Evolutionary conservation across 1,140 invertebrate species (phyloP).

Genomic region (Bombus sibiricus): DNA sequence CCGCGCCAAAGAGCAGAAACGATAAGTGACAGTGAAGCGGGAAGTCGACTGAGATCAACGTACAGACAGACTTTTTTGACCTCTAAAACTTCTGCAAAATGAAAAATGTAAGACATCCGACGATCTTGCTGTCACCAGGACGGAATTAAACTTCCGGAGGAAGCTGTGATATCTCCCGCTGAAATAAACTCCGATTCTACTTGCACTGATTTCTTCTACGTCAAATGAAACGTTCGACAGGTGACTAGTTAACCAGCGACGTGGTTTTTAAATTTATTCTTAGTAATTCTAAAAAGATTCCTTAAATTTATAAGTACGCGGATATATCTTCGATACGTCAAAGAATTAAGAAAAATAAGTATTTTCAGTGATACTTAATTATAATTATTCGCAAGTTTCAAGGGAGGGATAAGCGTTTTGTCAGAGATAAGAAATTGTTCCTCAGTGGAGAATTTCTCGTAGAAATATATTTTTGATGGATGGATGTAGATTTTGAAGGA

Average conservation of each 20-base stretch:
- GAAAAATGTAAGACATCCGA: constrained; percentile 16
- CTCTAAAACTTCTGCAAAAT: background rate
- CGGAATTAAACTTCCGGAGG: background rate
- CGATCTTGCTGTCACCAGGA: background rate
- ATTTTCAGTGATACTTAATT: no score
- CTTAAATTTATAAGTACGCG: no score
- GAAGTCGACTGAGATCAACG: constrained; percentile 24
- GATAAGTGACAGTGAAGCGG: constrained; percentile 28
- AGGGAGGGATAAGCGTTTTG: no score
- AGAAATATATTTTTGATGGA: no score
- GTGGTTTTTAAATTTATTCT: background rate
- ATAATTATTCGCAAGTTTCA: no score
- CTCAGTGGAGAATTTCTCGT: no score
- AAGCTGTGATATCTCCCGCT: background rate
- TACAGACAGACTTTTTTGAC: background rate
- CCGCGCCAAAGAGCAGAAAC: constrained; percentile 21
- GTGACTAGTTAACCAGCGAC: background rate
- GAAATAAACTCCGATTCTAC: background rate
- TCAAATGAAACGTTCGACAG: background rate
- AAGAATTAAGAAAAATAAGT: no score
- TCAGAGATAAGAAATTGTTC: no score
- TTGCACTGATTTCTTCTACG: background rate
- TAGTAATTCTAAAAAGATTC: no score
- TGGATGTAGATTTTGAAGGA: no score
- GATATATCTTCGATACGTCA: no score